phyloP scores from a whole-genome alignment of 2,113 vertebrate genomes.

The Ondatra zibethicus region DNA sequence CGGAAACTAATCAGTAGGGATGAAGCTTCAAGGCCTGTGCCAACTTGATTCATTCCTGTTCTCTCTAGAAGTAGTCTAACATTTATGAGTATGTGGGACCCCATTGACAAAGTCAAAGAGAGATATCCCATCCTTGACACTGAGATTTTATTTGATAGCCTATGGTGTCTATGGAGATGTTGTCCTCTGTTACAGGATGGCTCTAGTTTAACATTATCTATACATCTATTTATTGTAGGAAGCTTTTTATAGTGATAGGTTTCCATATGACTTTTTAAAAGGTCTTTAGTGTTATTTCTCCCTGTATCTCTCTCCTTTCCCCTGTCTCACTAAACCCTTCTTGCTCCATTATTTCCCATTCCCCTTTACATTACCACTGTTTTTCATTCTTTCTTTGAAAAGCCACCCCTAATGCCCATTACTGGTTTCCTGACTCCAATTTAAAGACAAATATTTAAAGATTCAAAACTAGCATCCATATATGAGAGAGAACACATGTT shows the following conservation, averaged over 20 bases:
- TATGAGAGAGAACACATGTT: neutral
- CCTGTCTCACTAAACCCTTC: neutral
- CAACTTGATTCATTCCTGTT: neutral
- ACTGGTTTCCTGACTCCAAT: neutral
- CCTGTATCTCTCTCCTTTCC: neutral
- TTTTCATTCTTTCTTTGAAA: neutral
- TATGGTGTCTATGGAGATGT: neutral
- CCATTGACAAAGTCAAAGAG: neutral
- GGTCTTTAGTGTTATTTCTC: neutral
- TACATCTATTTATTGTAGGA: neutral
- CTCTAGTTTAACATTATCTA: neutral
- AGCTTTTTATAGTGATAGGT: neutral
- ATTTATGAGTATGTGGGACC: neutral
- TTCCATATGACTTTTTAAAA: neutral
- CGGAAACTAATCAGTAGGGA: neutral
- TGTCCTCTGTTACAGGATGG: neutral
- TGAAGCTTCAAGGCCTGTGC: neutral
- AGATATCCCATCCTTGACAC: neutral
- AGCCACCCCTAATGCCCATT: neutral
- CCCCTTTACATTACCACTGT: neutral
- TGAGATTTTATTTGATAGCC: neutral
- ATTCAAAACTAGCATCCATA: neutral
- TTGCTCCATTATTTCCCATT: too few relatives aligned
- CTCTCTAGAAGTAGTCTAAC: neutral
- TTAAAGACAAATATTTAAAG: neutral